Percentiles rank a stretch among this genome's conserved stretches.
These are phyloP conservation scores for Streptopelia turtur DNA, from an alignment of 2,797 vertebrate species.

Conservation along the genomic window DNA sequence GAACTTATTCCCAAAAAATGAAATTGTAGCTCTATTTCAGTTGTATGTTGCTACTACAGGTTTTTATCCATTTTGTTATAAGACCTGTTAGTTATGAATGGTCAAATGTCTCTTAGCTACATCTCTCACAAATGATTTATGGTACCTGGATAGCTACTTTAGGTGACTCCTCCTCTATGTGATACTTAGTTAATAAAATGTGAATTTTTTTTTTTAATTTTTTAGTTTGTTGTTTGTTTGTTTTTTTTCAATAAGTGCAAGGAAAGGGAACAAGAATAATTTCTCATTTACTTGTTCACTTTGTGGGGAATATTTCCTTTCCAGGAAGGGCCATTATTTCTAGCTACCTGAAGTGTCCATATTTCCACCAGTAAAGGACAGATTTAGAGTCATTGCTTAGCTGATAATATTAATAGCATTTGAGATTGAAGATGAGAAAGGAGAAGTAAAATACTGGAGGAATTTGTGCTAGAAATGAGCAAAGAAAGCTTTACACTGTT, in stretches of 20 bases:
- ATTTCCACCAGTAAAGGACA: not conserved
- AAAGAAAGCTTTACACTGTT: not conserved
- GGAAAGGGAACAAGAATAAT: not conserved
- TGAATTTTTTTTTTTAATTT: not conserved
- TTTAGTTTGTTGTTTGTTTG: too few relatives aligned
- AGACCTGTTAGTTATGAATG: not conserved
- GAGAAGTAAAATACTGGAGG: not conserved
- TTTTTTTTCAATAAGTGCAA: not conserved
- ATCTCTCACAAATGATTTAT: constrained; percentile 2
- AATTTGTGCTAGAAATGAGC: not conserved
- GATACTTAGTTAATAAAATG: not conserved
- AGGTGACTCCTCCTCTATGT: not conserved
- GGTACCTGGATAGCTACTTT: not conserved
- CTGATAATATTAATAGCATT: constrained; percentile 33
- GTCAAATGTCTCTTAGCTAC: not conserved
- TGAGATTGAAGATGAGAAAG: constrained; percentile 16
- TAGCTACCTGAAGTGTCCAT: not conserved
- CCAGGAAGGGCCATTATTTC: constrained; percentile 8
- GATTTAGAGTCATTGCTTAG: not conserved
- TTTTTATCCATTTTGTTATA: not conserved
- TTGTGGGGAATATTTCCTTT: not conserved
- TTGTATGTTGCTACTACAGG: not conserved
- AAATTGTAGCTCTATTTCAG: not conserved
- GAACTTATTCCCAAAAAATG: not conserved
- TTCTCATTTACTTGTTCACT: constrained; percentile 21